Evolutionary conservation across 2,888 invertebrate species (phyloP).

Genomic region (Amblyjoppa fuscipennis): DNA sequence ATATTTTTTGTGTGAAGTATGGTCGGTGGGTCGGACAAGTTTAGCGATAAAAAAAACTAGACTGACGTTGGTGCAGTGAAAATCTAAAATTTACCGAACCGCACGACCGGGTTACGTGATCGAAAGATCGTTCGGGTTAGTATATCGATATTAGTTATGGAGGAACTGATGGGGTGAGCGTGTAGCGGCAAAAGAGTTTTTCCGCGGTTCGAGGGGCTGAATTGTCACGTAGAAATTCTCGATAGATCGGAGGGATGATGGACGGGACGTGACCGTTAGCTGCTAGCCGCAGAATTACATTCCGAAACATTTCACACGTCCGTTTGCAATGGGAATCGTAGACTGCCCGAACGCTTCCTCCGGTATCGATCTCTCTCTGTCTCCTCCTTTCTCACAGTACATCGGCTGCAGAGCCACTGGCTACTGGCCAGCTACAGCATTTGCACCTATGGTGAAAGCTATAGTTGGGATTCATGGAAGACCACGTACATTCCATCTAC

Average conservation of each 20-base stretch:
- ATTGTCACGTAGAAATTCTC: slow-evolving; percentile 12
- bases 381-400: not conserved
- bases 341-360: slow-evolving; percentile 10
- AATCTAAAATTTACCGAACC: no score
- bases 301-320: slow-evolving; percentile 36
- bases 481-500: not conserved
- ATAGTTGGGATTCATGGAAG: not conserved
- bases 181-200: not conserved
- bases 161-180: not conserved
- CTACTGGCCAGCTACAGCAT: not conserved
- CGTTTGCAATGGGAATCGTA: not conserved
- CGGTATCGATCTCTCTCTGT: slow-evolving; percentile 30
- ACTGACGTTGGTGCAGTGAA: no score
- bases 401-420: not conserved
- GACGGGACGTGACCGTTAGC: not conserved
- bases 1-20: not conserved
- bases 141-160: not conserved
- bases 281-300: slow-evolving; percentile 23
- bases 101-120: not conserved
- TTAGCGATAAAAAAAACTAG: not conserved
- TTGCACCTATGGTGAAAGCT: slow-evolving; percentile 12
- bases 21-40: no score
- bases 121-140: not conserved
- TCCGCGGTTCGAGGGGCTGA: not conserved
- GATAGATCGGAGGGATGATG: slow-evolving; percentile 3